phyloP scores from a whole-genome alignment of 2,113 vertebrate species.

The Entosphenus tridentatus region DNA sequence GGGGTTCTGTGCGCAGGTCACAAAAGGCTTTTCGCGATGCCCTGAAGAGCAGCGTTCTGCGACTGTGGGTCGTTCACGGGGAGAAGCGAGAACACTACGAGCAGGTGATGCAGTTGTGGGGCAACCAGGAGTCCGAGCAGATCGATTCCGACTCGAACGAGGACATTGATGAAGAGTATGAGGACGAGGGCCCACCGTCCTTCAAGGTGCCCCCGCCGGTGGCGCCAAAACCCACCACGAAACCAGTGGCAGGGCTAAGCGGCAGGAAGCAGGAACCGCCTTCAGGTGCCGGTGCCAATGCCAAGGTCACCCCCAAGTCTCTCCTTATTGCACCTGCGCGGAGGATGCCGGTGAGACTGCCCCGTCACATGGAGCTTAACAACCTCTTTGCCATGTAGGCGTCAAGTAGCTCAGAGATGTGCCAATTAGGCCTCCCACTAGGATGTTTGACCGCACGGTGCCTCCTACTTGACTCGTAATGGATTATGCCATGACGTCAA shows the following conservation, averaged over 20 bases:
- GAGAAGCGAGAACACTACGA: slow-evolving; percentile 3
- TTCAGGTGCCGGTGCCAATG: too few species aligned
- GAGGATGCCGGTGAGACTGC: too few species aligned
- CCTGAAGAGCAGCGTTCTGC: background rate
- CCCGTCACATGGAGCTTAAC: too few species aligned
- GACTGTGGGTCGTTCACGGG: background rate
- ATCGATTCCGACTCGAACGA: background rate
- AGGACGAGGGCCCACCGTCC: background rate
- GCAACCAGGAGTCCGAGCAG: background rate
- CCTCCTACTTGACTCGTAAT: too few species aligned
- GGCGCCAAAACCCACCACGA: background rate
- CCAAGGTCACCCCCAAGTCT: too few species aligned
- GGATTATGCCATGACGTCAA: too few species aligned
- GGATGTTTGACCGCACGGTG: too few species aligned
- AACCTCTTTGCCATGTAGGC: too few species aligned
- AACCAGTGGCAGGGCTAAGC: background rate
- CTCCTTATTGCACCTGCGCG: too few species aligned
- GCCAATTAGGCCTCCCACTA: too few species aligned
- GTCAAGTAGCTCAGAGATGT: too few species aligned
- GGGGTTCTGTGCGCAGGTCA: background rate
- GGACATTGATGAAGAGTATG: background rate
- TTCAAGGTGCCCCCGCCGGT: background rate
- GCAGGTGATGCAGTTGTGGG: background rate
- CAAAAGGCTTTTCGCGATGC: background rate
- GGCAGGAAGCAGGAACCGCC: too few species aligned